Base-by-base conservation (phyloP, 2,113 vertebrate genomes). In the Chaetodon auriga region DNA sequence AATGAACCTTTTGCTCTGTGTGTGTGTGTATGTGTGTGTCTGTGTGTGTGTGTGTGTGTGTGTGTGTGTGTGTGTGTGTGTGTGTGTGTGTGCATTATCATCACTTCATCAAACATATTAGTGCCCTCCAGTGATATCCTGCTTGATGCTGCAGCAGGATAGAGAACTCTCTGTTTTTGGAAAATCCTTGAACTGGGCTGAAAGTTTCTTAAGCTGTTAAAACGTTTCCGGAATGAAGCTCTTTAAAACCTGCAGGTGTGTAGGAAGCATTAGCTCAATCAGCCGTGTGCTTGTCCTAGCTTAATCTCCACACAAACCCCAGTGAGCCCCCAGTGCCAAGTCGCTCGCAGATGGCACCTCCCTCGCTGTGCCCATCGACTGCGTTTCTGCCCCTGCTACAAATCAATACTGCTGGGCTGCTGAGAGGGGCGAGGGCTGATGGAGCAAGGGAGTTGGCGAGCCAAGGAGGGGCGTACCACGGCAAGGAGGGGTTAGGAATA, bases 201-300 rank as follows among this genome's bases (percentile, higher is more conserved):
- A 38, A 74, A 53, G 30, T 68, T 70, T 60, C 60, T 57, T 61
- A 62, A 84, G 25, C 75, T 21, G 25, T 57, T 78, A 78, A 87
- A 90, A 80, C 7, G 12, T 68, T 73, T 87, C 80, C 78, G 57
- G 80, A 43, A 74, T 48, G 58, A 77, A 68, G 45, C 70, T 77
- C 53, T 80, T 87, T 78, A 80, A 89, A 84, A 84, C 13, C 55
- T 77, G 79, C 75, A 70, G 70, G 83, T 80, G 58, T 61, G 49
- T 62, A 57, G 41, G 86, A 81, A 84, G 81, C 78, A 64, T 77
- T 45, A 64, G 43, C 62, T 80, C 54, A 75, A 60, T 79, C 83
- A 75, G 41, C 81, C n/a, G 7, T 66, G 54, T 66, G 75, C 65
- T 55, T 41, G 61, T 68, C 62, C 51, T 21, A 18, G 71, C 69